Conservation (phyloP, 2,797 vertebrate species). For the Enteromius mattozi region DNA sequence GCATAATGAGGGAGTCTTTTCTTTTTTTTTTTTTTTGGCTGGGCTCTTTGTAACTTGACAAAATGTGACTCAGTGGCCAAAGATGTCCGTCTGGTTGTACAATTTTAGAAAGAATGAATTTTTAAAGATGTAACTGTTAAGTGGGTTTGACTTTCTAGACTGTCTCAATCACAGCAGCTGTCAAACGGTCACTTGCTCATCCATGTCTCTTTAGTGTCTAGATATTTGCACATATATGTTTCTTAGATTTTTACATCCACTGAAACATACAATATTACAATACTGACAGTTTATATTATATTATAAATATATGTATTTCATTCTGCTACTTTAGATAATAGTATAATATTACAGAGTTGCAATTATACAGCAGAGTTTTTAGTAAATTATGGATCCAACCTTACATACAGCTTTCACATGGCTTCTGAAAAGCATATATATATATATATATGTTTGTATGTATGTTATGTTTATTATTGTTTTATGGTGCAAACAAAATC, state of each 20-base stretch:
- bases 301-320: not conserved
- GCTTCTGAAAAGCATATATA: too few species aligned
- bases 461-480: not conserved
- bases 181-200: not conserved
- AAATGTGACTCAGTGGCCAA: conserved; percentile 2
- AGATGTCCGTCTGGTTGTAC: not conserved
- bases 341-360: not conserved
- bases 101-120: not conserved
- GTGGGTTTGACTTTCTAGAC: not conserved
- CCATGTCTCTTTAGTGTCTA: not conserved
- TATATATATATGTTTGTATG: too few species aligned
- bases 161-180: not conserved
- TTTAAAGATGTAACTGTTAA: not conserved
- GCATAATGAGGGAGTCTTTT: not conserved
- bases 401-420: too few species aligned
- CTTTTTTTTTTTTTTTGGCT: not conserved
- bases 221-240: not conserved
- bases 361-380: not conserved
- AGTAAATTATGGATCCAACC: not conserved
- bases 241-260: conserved; percentile 45
- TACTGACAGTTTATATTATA: not conserved
- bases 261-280: not conserved
- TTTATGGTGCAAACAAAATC: not conserved
- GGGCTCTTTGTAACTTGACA: not conserved
- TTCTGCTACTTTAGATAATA: not conserved